Percentiles rank a stretch among this genome's conserved stretches.
phyloP scores from a whole-genome alignment of 1,140 invertebrate species.

The Drosophila ercepeae region DNA sequence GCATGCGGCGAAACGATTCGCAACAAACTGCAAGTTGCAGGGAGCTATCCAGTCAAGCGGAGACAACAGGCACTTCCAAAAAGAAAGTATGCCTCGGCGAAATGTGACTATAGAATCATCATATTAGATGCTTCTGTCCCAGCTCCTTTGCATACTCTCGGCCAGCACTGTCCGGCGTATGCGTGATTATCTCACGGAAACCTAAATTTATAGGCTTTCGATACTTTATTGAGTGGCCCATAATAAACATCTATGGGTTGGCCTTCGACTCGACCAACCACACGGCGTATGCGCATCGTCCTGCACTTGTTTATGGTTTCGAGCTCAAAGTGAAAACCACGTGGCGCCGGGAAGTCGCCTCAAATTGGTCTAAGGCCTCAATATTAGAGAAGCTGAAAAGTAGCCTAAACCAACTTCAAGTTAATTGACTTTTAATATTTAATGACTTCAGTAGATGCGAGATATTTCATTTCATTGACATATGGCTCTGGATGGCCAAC shows the following conservation, averaged over 20 bases:
- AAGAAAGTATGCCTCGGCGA: background rate
- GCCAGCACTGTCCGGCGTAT: slow-evolving; percentile 28
- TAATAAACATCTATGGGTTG: slow-evolving; percentile 57
- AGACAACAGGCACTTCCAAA: slow-evolving; percentile 23
- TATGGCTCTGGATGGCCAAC: slow-evolving; percentile 8
- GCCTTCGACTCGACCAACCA: slow-evolving; percentile 9
- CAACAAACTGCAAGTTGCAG: slow-evolving; percentile 38
- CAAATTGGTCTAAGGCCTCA: slow-evolving; percentile 5
- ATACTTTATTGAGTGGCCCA: slow-evolving; percentile 67
- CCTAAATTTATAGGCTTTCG: slow-evolving; percentile 49
- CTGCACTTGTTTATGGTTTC: slow-evolving; percentile 54
- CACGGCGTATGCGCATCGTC: slow-evolving; percentile 56
- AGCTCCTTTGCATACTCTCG: slow-evolving; percentile 19
- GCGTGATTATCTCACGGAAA: slow-evolving; percentile 37
- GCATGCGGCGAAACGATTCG: slow-evolving; percentile 33
- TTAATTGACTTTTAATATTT: slow-evolving; percentile 65
- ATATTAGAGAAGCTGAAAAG: background rate
- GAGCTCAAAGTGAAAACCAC: background rate
- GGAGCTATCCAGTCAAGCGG: slow-evolving; percentile 4
- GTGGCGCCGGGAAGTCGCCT: slow-evolving; percentile 52
- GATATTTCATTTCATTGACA: slow-evolving; percentile 47
- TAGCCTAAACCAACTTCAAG: slow-evolving; percentile 6
- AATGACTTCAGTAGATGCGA: slow-evolving; percentile 24
- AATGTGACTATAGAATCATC: background rate
- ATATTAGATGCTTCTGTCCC: background rate